Evolutionary conservation across 2,888 invertebrate species (phyloP), one percentile per base, ranked within the genome.

Genomic region (Onchidella celtica): DNA sequence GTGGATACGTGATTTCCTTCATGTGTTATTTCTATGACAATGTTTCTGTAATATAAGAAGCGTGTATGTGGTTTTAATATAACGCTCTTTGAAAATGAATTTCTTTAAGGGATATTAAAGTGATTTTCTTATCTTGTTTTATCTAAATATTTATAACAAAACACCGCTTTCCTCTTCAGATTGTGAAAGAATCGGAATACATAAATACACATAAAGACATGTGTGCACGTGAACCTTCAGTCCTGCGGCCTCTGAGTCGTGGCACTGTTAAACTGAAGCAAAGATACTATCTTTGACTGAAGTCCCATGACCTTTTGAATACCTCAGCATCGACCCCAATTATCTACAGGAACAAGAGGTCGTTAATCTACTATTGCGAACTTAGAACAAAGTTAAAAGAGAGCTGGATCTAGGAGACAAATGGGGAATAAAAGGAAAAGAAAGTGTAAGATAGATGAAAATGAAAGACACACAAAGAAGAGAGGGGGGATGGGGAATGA

Each of bases 251-350:
- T 95, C 78, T 97, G 97, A 91, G 96, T 81, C 94, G 95, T 3
- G 98, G 98, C 0, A 95, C 95, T 87, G 95, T 98, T 1, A 69
- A n/a, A 14, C 70, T 78, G n/a, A n/a, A 59, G 24, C n/a, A n/a
- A n/a, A n/a, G n/a, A n/a, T n/a, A n/a, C n/a, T n/a, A n/a, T n/a
- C n/a, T n/a, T n/a, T 38, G 21, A 9, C 75, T 75, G 2, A 32
- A 38, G 36, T 96, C 96, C 85, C 93, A 94, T 0, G 97, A 97
- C 93, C 97, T 0, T 94, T 95, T 34, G 95, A 96, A 81, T 95
- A 95, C 92, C 97, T 97, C 0, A 91, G 96, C 61, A 97, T 99
- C 92, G 95, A 98, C 93, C 97, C 98, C 0, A 97, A 98, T 90
- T 99, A 99, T 92, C 97, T 98, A 84, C 93, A 95, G 38, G 92